These are phyloP conservation scores for Cheilosia scutellata DNA, from an alignment of 2,888 invertebrate species.

Conservation along the genomic window DNA sequence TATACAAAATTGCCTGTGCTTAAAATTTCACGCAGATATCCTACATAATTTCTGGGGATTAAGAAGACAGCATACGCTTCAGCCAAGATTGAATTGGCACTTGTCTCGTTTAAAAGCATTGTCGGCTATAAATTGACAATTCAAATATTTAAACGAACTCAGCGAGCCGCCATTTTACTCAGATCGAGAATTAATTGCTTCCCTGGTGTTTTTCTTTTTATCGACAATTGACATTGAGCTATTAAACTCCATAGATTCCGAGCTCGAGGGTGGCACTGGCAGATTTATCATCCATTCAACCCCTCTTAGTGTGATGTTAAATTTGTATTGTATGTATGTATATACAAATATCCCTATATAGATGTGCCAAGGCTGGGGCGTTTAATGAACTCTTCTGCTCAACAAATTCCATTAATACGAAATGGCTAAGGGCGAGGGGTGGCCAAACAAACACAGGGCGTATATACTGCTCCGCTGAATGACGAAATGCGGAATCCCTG, in stretches of 20 bases:
- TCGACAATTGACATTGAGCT: constrained; percentile 52
- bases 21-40: constrained; percentile 14
- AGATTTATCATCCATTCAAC: constrained; percentile 27
- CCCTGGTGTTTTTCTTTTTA: constrained; percentile 23
- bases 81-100: constrained; percentile 10
- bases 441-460: constrained; percentile 15
- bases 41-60: constrained; percentile 17
- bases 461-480: constrained; percentile 11
- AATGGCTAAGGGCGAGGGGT: constrained; percentile 27
- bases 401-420: constrained; percentile 60
- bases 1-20: constrained; percentile 30
- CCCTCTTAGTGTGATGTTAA: constrained; percentile 43
- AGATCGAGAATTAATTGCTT: constrained; percentile 62
- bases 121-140: constrained; percentile 51
- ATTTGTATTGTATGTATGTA: constrained; percentile 41
- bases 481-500: constrained; percentile 29
- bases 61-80: constrained; percentile 19
- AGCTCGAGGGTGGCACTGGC: constrained; percentile 1
- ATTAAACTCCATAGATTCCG: constrained; percentile 12
- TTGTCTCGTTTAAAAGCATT: constrained; percentile 2
- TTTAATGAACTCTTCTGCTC: constrained; percentile 64
- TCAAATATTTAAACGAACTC: constrained; percentile 44
- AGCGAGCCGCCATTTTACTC: constrained; percentile 25
- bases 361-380: constrained; percentile 7
- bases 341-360: constrained; percentile 25